Percentiles rank a stretch among this genome's conserved stretches.
These are phyloP conservation scores for Nycticorax nycticorax DNA, from an alignment of 2,113 vertebrate genomes.

Conservation along the genomic window DNA sequence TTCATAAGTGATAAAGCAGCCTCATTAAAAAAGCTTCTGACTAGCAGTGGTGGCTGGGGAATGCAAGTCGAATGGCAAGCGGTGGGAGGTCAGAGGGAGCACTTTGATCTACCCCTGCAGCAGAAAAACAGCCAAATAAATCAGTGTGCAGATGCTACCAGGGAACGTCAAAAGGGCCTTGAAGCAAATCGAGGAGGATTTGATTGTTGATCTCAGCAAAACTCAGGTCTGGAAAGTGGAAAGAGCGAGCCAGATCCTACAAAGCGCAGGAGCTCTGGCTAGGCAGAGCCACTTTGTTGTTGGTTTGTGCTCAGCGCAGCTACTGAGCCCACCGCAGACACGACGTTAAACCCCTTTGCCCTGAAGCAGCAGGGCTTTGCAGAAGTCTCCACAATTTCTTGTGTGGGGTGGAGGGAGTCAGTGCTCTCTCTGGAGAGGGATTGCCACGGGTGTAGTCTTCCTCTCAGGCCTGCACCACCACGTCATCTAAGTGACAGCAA, in stretches of 20 bases:
- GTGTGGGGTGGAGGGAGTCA: neutral
- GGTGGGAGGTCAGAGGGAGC: neutral
- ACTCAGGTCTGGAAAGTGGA: neutral
- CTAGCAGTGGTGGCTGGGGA: neutral
- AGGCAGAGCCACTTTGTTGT: neutral
- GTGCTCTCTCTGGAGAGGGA: neutral
- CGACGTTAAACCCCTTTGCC: rapidly evolving
- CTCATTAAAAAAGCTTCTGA: neutral
- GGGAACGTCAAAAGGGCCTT: neutral
- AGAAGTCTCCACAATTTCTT: neutral
- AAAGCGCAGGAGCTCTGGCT: neutral
- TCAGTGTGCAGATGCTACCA: neutral
- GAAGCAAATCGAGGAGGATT: neutral
- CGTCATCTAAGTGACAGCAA: neutral
- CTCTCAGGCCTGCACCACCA: neutral
- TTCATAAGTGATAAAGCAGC: neutral
- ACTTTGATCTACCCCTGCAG: neutral
- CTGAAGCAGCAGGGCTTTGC: neutral
- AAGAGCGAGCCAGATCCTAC: neutral
- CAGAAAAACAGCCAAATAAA: neutral
- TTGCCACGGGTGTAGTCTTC: neutral
- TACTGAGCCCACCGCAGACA: neutral
- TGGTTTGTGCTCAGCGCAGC: neutral
- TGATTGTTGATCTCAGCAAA: neutral
- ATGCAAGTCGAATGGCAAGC: neutral